Percentiles rank a stretch among this genome's conserved stretches.
These are phyloP conservation scores for Fopius arisanus DNA, from an alignment of 1,140 invertebrate genomes.

Conservation along the genomic window DNA sequence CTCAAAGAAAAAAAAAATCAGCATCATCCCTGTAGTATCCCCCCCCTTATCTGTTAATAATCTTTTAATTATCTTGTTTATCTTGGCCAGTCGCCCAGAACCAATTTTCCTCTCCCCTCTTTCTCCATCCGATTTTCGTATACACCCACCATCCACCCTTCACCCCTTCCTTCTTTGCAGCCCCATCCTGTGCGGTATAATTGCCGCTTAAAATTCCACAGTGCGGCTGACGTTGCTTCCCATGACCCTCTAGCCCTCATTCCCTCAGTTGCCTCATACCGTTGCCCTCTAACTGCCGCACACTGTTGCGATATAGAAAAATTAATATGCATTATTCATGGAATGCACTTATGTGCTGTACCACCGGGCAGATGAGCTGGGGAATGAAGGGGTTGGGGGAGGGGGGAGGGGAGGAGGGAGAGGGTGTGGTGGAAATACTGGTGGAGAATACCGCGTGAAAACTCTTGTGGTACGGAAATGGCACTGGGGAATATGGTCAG, in stretches of 20 bases:
- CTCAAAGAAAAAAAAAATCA: constrained; percentile 36
- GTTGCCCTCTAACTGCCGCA: constrained; percentile 15
- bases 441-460: constrained; percentile 1
- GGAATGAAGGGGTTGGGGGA: background rate
- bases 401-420: background rate
- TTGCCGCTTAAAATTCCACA: constrained; percentile 41
- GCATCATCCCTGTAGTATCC: constrained; percentile 40
- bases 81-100: constrained; percentile 33
- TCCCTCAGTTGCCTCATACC: background rate
- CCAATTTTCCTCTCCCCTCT: background rate
- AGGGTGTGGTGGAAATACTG: background rate
- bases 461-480: constrained; percentile 5
- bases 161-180: background rate
- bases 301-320: constrained; percentile 35
- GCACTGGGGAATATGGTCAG: constrained; percentile 7
- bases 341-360: constrained; percentile 28
- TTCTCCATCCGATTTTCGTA: constrained; percentile 2
- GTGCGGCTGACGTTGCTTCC: constrained; percentile 29
- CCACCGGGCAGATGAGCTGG: background rate
- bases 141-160: background rate
- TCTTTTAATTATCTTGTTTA: constrained; percentile 58
- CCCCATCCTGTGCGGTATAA: constrained; percentile 29
- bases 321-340: constrained; percentile 41
- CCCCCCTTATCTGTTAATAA: constrained; percentile 47
- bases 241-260: background rate